Evolutionary conservation across 2,113 vertebrate genomes (phyloP).

Genomic region (Dinomys branickii): DNA sequence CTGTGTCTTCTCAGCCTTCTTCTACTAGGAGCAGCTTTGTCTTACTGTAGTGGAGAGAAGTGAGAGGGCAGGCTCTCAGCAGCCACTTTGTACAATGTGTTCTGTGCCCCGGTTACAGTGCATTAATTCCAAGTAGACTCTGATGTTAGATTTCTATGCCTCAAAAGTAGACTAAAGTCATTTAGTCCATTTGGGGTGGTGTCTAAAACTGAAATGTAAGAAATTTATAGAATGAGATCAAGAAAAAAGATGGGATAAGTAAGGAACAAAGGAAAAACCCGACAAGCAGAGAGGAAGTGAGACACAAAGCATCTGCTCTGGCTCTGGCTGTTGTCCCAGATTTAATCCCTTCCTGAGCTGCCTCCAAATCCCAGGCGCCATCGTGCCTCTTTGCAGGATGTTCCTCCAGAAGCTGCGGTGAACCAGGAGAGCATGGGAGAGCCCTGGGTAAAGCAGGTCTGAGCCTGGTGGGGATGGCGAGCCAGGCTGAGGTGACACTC

Average conservation of each 20-base stretch:
- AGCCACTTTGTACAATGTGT: slow-evolving; percentile 27
- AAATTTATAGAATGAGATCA: not conserved
- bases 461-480: not conserved
- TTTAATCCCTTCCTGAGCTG: not conserved
- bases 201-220: not conserved
- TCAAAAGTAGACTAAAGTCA: not conserved
- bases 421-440: not conserved
- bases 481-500: not conserved
- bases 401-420: not conserved
- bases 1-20: not conserved
- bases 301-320: not conserved
- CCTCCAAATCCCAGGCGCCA: not conserved
- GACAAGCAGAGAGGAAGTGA: not conserved
- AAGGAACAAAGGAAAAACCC: not conserved
- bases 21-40: not conserved
- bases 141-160: not conserved
- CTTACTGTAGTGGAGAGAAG: not conserved
- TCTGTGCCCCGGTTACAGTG: not conserved
- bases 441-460: accelerated
- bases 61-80: slow-evolving; percentile 1
- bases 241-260: not conserved
- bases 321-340: not conserved
- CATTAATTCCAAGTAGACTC: not conserved
- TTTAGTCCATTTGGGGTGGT: not conserved
- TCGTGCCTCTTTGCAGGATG: not conserved